Evolutionary conservation across 1,140 invertebrate species (phyloP).

Genomic region (Cyclargus thomasi): DNA sequence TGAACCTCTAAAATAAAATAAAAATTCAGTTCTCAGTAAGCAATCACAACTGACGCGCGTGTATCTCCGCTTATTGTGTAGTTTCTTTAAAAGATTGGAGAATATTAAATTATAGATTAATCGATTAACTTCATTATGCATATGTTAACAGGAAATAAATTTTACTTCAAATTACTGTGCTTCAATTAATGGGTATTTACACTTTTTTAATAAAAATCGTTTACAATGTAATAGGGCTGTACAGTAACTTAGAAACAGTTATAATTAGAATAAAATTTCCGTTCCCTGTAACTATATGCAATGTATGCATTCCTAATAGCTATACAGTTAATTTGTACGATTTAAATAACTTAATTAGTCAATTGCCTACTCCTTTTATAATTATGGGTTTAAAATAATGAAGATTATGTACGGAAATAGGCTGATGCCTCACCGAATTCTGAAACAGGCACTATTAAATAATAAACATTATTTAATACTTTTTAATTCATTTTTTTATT

Average conservation of each 20-base stretch:
- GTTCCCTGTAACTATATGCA: constrained; percentile 32
- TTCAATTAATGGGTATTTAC: constrained; percentile 29
- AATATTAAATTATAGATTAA: too few relatives aligned
- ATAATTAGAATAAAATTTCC: constrained; percentile 10
- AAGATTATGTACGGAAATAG: too few relatives aligned
- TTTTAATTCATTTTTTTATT: too few relatives aligned
- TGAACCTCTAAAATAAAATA: too few relatives aligned
- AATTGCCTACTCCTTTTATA: constrained; percentile 43
- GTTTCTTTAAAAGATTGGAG: constrained; percentile 27
- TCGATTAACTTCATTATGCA: constrained; percentile 25
- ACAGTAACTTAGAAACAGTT: constrained; percentile 33
- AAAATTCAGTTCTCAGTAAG: too few relatives aligned
- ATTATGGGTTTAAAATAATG: too few relatives aligned
- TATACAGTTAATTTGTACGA: constrained; percentile 26
- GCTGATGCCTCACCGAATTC: too few relatives aligned
- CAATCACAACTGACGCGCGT: too few relatives aligned
- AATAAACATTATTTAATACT: too few relatives aligned
- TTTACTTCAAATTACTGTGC: constrained; percentile 33
- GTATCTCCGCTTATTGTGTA: too few relatives aligned
- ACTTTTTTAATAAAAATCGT: constrained; percentile 33
- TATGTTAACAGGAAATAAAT: constrained; percentile 43
- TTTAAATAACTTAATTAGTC: constrained; percentile 34
- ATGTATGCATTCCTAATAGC: constrained; percentile 40
- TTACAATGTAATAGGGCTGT: constrained; percentile 26
- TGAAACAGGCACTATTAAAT: too few relatives aligned